These are phyloP conservation scores for Troides oblongomaculatus DNA, from an alignment of 2,888 invertebrate species.

Conservation along the genomic window DNA sequence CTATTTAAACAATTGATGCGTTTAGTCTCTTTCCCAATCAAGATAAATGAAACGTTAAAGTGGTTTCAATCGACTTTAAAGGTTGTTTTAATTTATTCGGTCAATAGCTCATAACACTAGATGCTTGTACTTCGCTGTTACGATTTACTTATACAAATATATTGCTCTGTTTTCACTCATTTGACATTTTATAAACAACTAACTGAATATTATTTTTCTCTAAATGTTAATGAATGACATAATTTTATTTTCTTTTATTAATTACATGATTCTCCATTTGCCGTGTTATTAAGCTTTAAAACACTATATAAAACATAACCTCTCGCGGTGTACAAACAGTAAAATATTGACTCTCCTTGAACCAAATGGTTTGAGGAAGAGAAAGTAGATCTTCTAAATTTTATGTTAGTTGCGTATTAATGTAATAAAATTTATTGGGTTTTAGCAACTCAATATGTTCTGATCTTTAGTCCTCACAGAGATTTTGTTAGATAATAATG, in stretches of 20 bases:
- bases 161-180: neutral
- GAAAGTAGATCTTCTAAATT: neutral
- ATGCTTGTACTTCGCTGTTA: neutral
- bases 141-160: neutral
- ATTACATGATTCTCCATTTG: too few relatives aligned
- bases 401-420: too few relatives aligned
- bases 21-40: neutral
- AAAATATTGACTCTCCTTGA: slow-evolving; percentile 17
- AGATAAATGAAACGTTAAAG: neutral
- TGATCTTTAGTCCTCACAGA: too few relatives aligned
- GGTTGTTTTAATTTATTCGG: slow-evolving; percentile 4
- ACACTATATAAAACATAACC: neutral
- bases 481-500: too few relatives aligned
- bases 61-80: neutral
- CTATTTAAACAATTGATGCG: slow-evolving; percentile 1
- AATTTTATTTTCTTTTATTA: too few relatives aligned
- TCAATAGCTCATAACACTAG: neutral
- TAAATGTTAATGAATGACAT: too few relatives aligned
- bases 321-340: slow-evolving; percentile 4
- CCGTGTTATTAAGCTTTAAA: too few relatives aligned
- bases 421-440: too few relatives aligned
- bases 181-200: neutral
- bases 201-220: too few relatives aligned
- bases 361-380: slow-evolving; percentile 4
- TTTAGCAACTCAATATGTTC: too few relatives aligned